Conservation (phyloP, 2,113 vertebrate species). For the rat (Rattus norvegicus) region GRCr8 NC_086027.1:96347001-96347500, state of each 20-base stretch:
- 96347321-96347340: background rate
- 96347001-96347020: background rate
- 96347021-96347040: background rate
- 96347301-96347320: background rate
- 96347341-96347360: background rate
- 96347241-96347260: background rate
- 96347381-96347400: background rate
- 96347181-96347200: background rate
- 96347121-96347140: background rate
- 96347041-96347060: background rate
- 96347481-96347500: background rate
- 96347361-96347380: background rate
- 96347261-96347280: background rate
- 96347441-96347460: background rate
- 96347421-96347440: background rate
- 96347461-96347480: background rate
- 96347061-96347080: background rate
- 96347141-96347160: background rate
- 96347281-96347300: background rate
- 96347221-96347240: background rate
- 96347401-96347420: background rate
- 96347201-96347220: background rate
- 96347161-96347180: background rate
- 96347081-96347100: background rate
- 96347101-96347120: background rate